A percentile compares a stretch with the other conserved stretches of the same genome.
These are phyloP conservation scores for Synanthedon vespiformis DNA, from an alignment of 2,888 invertebrate species.

Conservation along the genomic window DNA sequence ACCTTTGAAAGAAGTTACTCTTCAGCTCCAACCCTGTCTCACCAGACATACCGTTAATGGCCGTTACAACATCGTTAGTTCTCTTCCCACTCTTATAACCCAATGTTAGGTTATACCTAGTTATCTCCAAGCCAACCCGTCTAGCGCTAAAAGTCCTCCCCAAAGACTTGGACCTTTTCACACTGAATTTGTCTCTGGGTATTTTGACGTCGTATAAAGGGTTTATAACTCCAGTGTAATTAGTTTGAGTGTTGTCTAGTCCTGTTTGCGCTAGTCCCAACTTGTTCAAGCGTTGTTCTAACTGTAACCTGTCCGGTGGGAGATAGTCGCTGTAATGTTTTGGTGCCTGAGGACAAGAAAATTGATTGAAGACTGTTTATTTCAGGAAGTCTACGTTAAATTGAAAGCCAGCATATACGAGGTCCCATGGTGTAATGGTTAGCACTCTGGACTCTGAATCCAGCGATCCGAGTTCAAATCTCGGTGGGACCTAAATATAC, in stretches of 20 bases:
- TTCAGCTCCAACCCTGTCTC: slow-evolving; percentile 47
- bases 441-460: slow-evolving; percentile 86
- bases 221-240: slow-evolving; percentile 53
- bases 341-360: slow-evolving; percentile 18
- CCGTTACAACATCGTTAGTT: slow-evolving; percentile 56
- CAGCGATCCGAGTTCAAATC: slow-evolving; percentile 85
- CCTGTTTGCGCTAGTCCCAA: slow-evolving; percentile 14
- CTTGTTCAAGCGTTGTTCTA: slow-evolving; percentile 20
- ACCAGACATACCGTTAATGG: slow-evolving; percentile 39
- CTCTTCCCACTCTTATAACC: slow-evolving; percentile 36
- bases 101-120: slow-evolving; percentile 49
- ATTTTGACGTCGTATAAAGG: slow-evolving; percentile 55
- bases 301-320: slow-evolving; percentile 21
- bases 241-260: slow-evolving; percentile 9
- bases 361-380: too few species aligned
- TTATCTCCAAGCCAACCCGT: slow-evolving; percentile 34
- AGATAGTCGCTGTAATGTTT: slow-evolving; percentile 34
- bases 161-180: slow-evolving; percentile 52
- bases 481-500: slow-evolving; percentile 73
- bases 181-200: slow-evolving; percentile 45
- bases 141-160: slow-evolving; percentile 45
- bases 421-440: slow-evolving; percentile 83
- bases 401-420: too few species aligned
- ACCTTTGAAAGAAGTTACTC: slow-evolving; percentile 42
- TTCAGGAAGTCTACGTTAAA: too few species aligned